Base-by-base conservation (phyloP, 2,888 invertebrate species). In the Andrena dorsata region DNA sequence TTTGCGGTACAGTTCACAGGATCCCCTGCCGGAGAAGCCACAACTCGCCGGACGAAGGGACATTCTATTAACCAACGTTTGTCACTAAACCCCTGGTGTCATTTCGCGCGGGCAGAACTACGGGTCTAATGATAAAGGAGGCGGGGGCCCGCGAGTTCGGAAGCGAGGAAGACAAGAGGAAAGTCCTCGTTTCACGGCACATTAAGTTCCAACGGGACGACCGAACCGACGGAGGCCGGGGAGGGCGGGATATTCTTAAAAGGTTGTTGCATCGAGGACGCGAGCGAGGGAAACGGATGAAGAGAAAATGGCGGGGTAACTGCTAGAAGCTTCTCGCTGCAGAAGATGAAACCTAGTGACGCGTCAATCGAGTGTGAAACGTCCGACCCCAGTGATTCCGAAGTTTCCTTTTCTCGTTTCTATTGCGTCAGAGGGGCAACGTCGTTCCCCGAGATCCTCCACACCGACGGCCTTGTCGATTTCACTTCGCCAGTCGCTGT, bases 101-200 rank as follows among this genome's bases (percentile, higher is more conserved):
- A 41, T 53, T 75, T 60, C n/a, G 47, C 51, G 61, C 64, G 58
- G 20, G 10, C 60, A 35, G 47, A 78, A 80, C 56, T 65, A 60
- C 72, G 26, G 56, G 16, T 49, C 49, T 64, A 72, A 85, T 85
- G 80, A 87, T 76, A 87, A 86, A 80, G 58, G 53, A 35, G 60
- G 56, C 16, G 23, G 23, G 56, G 28, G 28, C 10, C 56, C 30
- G 70, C 35, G 71, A 49, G 69, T 47, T 56, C 65, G 69, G 69
- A 79, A 74, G 28, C 47, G 66, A 68, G 30, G 10, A 73, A 77
- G 73, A 68, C 49, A 53, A 63, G 74, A 66, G 77, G 64, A 69
- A 76, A 76, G 78, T 26, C 16, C 78, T 88, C 88, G 84, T 87
- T 87, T 87, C 84, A 86, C 84, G 88, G 76, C 63, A 80, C 87